Evolutionary conservation across 2,888 invertebrate genomes (phyloP).

Genomic region (Rapana venosa): DNA sequence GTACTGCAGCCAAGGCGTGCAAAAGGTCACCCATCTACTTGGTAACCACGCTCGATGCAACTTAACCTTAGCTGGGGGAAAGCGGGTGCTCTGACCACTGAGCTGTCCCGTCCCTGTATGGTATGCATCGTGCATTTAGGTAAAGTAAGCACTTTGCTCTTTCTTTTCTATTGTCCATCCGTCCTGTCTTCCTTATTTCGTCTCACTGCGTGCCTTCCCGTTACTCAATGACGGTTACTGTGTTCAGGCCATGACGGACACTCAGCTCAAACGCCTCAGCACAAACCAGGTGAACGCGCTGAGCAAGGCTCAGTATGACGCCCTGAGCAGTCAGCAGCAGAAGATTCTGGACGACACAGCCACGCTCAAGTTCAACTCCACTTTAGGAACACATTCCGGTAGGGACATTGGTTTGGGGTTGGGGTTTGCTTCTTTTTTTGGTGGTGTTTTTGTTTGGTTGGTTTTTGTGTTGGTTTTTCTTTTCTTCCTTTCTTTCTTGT

Average conservation of each 20-base stretch:
- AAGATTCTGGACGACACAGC: conserved; percentile 42
- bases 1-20: too few relatives aligned
- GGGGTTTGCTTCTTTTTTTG: not conserved
- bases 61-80: too few relatives aligned
- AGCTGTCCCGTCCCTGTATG: not conserved
- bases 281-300: conserved; percentile 54
- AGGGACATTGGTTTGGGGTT: not conserved
- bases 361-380: conserved; percentile 43
- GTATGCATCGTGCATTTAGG: not conserved
- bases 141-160: too few relatives aligned
- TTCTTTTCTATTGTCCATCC: not conserved
- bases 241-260: conserved; percentile 46
- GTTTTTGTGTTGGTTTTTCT: not conserved
- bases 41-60: too few relatives aligned
- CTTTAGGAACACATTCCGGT: not conserved
- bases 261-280: conserved; percentile 49
- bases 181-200: not conserved
- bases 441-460: not conserved
- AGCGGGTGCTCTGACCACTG: too few relatives aligned
- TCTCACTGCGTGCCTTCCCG: not conserved
- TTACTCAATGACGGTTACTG: not conserved
- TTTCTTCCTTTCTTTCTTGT: not conserved
- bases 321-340: conserved; percentile 45
- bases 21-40: too few relatives aligned
- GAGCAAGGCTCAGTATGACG: conserved; percentile 48